Evolutionary conservation across 2,888 invertebrate species (phyloP).

Genomic region (Anoplius nigerrimus): DNA sequence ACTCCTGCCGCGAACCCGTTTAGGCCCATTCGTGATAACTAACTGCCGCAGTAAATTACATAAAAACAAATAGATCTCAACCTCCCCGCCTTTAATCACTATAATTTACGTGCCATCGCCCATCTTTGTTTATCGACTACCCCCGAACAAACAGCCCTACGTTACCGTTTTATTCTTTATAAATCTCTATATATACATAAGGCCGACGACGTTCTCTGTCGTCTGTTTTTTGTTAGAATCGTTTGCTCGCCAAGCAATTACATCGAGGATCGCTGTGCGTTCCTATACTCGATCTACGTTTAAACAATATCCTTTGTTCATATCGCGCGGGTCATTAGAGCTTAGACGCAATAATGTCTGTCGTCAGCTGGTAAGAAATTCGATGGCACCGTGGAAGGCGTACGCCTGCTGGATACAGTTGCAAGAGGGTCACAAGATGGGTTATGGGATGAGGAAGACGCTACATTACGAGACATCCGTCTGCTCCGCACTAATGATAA

Average conservation of each 20-base stretch:
- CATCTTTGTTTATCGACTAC: too few relatives aligned
- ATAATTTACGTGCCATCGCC: not conserved
- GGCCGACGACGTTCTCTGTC: too few relatives aligned
- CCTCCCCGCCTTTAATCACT: not conserved
- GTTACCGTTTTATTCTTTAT: too few relatives aligned
- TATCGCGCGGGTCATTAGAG: conserved; percentile 58
- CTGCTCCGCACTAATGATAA: conserved; percentile 71
- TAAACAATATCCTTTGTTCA: conserved; percentile 55
- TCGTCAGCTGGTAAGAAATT: conserved; percentile 61
- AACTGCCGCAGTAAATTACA: not conserved
- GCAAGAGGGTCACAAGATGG: conserved; percentile 56
- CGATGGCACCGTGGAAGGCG: conserved; percentile 21
- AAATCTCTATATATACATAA: too few relatives aligned
- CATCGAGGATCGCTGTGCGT: too few relatives aligned
- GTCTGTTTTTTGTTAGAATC: too few relatives aligned
- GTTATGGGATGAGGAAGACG: conserved; percentile 58
- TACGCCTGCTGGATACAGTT: conserved; percentile 29
- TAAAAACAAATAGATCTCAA: not conserved
- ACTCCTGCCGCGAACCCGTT: conserved; percentile 12
- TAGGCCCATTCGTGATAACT: conserved; percentile 5
- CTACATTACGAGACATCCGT: conserved; percentile 69
- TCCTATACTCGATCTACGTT: conserved; percentile 54
- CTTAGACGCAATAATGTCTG: conserved; percentile 61
- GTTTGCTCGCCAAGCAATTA: not conserved
- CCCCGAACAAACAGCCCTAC: too few relatives aligned